Base-by-base conservation (phyloP, 2,888 invertebrate genomes). In the Alitta virens region DNA sequence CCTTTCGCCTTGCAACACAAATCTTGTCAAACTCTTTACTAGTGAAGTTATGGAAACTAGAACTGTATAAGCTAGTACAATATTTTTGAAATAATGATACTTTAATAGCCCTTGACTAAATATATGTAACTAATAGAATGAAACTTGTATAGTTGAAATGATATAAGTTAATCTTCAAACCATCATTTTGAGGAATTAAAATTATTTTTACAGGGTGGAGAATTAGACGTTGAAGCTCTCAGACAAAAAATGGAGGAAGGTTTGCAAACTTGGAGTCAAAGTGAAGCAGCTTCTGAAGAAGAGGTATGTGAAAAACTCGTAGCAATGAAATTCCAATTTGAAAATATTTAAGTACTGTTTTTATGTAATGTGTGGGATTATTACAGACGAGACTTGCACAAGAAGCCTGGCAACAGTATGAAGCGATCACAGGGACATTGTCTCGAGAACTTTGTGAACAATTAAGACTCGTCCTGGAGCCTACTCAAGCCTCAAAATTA, bases 381-480 rank as follows among this genome's bases (percentile, higher is more conserved):
- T 46, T 26, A 23, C 14, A 64, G 62, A 50, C 33, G 49, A 49
- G 57, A n/a, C 60, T 42, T 21, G 67, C 65, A 1, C 51, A 62
- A 56, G 42, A 54, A 18, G 64, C 63, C 0, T 83, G 83, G 83
- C 76, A 78, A 57, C 70, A 75, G 50, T 80, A 81, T 55, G 82
- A 82, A 65, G 71, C 77, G 2, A 62, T 79, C 56, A 84, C 84
- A 0, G 65, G 77, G 1, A 73, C 79, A 71, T 78, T 93, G 65
- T 90, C 94, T 0, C 88, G 91, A 60, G 91, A 93, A 71, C 85
- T 99, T 40, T 94, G 95, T 70, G 98, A 99, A 80, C 91, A 96
- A 72, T 85, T 99, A 64, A 85, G 99, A 52, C 86, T 99, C 0
- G 92, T 99, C 51, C 83, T 99, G 43, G 98, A 99, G 80, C 99